These are phyloP conservation scores for Tetranychus urticae DNA, from an alignment of 1,140 invertebrate species.

Conservation along the genomic window DNA sequence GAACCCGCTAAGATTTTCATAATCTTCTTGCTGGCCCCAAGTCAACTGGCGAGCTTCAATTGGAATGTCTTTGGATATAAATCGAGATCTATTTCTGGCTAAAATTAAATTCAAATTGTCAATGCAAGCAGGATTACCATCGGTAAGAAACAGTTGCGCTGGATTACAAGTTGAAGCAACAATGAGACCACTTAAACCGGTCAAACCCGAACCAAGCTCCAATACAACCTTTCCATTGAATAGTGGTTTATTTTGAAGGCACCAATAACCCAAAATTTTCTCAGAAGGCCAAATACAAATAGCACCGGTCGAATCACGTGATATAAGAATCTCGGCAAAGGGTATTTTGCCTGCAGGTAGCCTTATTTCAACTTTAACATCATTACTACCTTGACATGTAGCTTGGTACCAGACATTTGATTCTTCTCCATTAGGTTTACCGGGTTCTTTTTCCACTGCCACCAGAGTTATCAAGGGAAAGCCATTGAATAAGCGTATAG, in stretches of 20 bases:
- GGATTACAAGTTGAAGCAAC: conserved; percentile 19
- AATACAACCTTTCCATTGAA: conserved; percentile 37
- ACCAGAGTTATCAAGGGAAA: too few species aligned
- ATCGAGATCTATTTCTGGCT: conserved; percentile 9
- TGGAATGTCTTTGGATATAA: not conserved
- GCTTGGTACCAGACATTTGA: too few species aligned
- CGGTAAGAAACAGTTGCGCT: conserved; percentile 31
- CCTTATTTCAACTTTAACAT: not conserved
- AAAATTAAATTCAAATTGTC: conserved; percentile 23
- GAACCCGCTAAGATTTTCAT: conserved; percentile 13
- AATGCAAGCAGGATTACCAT: conserved; percentile 49
- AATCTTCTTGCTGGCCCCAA: conserved; percentile 16
- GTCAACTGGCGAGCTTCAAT: conserved; percentile 14
- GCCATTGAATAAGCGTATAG: too few species aligned
- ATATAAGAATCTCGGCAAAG: conserved; percentile 30
- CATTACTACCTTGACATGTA: too few species aligned
- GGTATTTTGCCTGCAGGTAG: conserved; percentile 10
- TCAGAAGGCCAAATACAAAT: conserved; percentile 73
- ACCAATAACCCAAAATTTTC: conserved; percentile 50
- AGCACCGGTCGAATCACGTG: conserved; percentile 72
- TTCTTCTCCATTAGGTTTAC: too few species aligned
- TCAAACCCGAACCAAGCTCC: conserved; percentile 63
- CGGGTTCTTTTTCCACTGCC: too few species aligned
- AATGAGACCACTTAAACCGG: conserved; percentile 49
- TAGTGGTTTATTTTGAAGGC: conserved; percentile 34